Evolutionary conservation across 2,888 invertebrate genomes (phyloP), one percentile per base, ranked within the genome.

Genomic region (Octodonta nipae): DNA sequence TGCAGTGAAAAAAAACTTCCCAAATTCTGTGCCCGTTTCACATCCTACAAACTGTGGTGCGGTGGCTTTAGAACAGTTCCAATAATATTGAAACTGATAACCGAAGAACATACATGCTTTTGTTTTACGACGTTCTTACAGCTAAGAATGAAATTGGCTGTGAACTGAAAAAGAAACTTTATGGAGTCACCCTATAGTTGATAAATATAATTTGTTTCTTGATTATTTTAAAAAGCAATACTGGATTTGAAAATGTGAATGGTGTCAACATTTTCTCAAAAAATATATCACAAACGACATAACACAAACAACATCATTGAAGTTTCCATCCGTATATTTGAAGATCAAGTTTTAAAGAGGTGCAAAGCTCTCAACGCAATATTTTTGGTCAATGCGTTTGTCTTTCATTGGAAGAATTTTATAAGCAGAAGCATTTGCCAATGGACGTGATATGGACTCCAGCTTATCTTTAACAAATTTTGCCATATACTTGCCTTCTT

Each of bases 341-440:
- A 27, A 17, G 28, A 32, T 32, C 26, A 26, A n/a, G 32, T 32
- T 16, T 26, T 32, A 16, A 13, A 32, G 15, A 27, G 22, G 13
- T 17, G 20, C 20, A 25, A 34, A n/a, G 30, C 30, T 16, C 22
- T 30, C 22, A 30, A 30, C 24, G 24, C 22, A 20, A 3, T 13
- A 5, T 20, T 24, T 12, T 30, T 30, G 13, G 11, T 22, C 14
- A 20, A 30, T n/a, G n/a, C n/a, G n/a, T n/a, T n/a, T n/a, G n/a
- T n/a, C n/a, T n/a, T n/a, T n/a, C n/a, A n/a, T n/a, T n/a, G n/a
- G n/a, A n/a, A n/a, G n/a, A n/a, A n/a, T n/a, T n/a, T n/a, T n/a
- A n/a, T n/a, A n/a, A n/a, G n/a, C n/a, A n/a, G n/a, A n/a, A n/a
- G n/a, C n/a, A n/a, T n/a, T n/a, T n/a, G n/a, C n/a, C n/a, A n/a